Base-by-base conservation (phyloP, 92 coral and sea anemone genomes). In the Hydrozoanthus gracilis region DNA sequence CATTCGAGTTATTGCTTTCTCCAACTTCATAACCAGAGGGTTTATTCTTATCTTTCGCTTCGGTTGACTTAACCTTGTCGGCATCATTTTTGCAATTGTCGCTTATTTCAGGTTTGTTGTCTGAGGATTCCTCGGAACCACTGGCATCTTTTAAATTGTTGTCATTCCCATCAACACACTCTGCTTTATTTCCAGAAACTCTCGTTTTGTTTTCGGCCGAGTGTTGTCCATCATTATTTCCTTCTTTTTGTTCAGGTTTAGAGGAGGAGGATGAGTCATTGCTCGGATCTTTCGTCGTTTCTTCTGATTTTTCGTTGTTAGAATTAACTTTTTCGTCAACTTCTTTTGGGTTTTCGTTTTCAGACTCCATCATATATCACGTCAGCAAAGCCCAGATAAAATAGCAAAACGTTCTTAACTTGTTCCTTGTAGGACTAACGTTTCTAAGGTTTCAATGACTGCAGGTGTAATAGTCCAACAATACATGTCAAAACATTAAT, bases 381-480 rank as follows among this genome's bases (percentile, higher is more conserved):
- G 15, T 58, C 44, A 52, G 5, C 27, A 27, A 76, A 5, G 44
- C 39, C 2, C 39, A 27, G 15, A 9, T 7, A 76, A 17, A 13
- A 11, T 52, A 52, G 7, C 3, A 27, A 27, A 8, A 17, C 6
- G 13, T 50, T 18, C 51, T n/a, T 7, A 75, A 75, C 10, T 8
- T 15, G 52, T 27, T 27, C 15, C 52, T 7, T 35, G 66, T 10
- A 68, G 12, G 44, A 8, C 73, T 52, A 11, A 44, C 5, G 82
- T 76, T 20, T 76, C 82, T 44, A 20, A 68, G 73, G 73, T 68
- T 68, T 6, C 73, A 68, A 15, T n/a, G 46, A 20, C 73, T 68
- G 47, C 73, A 68, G 73, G 73, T 68, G 46, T 8, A 8, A 35
- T 6, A 8, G 27, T 6, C 27, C n/a, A 66, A 66, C 45, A 13